Evolutionary conservation across 2,113 vertebrate genomes (phyloP), one percentile per base, ranked within the genome.

Genomic region (Mionectes macconnelli): DNA sequence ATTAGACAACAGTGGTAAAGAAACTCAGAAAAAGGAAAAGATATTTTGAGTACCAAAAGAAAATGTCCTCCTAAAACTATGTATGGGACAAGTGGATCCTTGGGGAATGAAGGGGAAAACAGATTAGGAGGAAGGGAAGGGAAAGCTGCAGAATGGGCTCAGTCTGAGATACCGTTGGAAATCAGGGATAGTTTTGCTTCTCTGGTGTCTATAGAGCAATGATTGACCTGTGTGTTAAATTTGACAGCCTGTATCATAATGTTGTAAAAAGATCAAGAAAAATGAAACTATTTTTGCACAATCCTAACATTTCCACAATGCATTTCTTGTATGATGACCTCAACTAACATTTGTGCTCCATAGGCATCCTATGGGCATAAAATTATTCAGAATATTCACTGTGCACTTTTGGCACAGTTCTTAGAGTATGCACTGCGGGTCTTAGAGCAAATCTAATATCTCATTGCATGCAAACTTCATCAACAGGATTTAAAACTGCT

Each of bases 401-500:
- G 47, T 31, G 18, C 13, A 6, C 35, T 90, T 94, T 63, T 74
- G 30, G 52, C 40, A 64, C 11, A 55, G 56, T 73, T 92, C 67
- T 47, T 93, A 74, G 74, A 80, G n/a, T 28, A 62, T 45, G 77
- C 20, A 55, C 17, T 91, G 66, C 70, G 75, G 78, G 70, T 47
- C 77, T 90, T 59, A 90, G 67, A 87, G 50, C 35, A 67, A 76
- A 89, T 94, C 72, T 76, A 87, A n/a, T 68, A 59, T 78, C 80
- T 87, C 86, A 14, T 56, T 94, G 78, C 95, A 72, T 74, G 77
- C 75, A 92, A 89, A 80, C 75, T 93, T 75, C 63, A 76, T 64
- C 67, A 94, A 89, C 82, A 89, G 50, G 92, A 89, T 91, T 95
- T 90, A 96, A 94, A 97, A 93, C 89, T 88, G 68, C 72, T 84